These are phyloP conservation scores for Brachyistius frenatus DNA, from an alignment of 2,113 vertebrate species.

Conservation along the genomic window DNA sequence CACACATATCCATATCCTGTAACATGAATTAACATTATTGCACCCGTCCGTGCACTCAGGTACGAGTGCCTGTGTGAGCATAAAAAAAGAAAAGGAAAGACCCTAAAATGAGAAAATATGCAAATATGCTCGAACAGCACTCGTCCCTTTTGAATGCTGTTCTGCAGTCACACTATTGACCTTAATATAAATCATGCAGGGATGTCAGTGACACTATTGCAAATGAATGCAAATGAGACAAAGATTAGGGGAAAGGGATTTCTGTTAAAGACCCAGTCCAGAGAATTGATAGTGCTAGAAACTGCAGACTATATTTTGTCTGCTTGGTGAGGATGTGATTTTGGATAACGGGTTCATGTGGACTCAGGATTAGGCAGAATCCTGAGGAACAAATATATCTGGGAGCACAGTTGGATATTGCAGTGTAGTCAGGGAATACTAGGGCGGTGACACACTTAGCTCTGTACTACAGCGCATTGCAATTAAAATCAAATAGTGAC, in stretches of 20 bases:
- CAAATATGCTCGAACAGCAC: constrained; percentile 36
- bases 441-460: neutral
- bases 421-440: neutral
- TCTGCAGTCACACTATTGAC: constrained; percentile 47
- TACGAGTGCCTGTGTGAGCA: constrained; percentile 1
- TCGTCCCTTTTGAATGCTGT: constrained; percentile 23
- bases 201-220: constrained; percentile 52
- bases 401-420: neutral
- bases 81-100: constrained; percentile 15
- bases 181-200: constrained; percentile 70
- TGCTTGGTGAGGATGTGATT: neutral
- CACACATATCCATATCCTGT: neutral
- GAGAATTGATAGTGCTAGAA: constrained; percentile 15
- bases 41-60: neutral
- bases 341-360: neutral
- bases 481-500: neutral
- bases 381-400: neutral
- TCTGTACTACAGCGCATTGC: neutral
- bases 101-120: constrained; percentile 39
- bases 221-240: constrained; percentile 63
- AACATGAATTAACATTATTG: neutral
- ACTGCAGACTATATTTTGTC: neutral
- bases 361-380: neutral
- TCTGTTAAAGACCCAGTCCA: constrained; percentile 17
- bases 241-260: constrained; percentile 27